A percentile compares a stretch with the other conserved stretches of the same genome.
These are phyloP conservation scores for Pygoscelis adeliae DNA, from an alignment of 2,113 vertebrate species.

Conservation along the genomic window DNA sequence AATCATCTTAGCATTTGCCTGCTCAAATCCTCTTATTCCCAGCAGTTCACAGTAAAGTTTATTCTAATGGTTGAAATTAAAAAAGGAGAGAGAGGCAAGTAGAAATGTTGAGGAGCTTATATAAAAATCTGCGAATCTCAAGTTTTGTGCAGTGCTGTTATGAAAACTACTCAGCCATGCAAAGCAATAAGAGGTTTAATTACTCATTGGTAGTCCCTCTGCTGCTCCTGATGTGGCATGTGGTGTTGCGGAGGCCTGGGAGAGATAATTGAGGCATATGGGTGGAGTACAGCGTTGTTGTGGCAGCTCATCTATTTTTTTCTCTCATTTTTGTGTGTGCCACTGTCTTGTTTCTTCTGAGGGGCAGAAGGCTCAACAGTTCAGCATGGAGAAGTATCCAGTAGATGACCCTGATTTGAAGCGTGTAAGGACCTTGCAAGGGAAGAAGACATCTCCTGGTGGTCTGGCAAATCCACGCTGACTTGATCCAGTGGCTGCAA, in stretches of 20 bases:
- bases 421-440: not conserved
- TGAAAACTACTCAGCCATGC: conserved; percentile 48
- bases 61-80: conserved; percentile 55
- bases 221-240: conserved; percentile 31
- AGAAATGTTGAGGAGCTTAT: conserved; percentile 49
- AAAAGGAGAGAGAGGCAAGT: conserved; percentile 55
- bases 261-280: conserved; percentile 65
- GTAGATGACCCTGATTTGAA: not conserved
- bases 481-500: rapidly evolving
- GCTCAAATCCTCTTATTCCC: conserved; percentile 29
- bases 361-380: not conserved
- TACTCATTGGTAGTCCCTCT: conserved; percentile 19
- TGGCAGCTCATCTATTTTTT: conserved; percentile 20
- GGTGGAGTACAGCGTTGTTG: not conserved
- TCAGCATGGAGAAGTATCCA: not conserved
- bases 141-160: conserved; percentile 37
- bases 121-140: conserved; percentile 43
- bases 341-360: not conserved
- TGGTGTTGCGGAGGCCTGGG: conserved; percentile 49
- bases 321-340: not conserved
- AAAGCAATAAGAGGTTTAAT: conserved; percentile 44
- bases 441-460: not conserved
- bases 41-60: conserved; percentile 57
- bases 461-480: not conserved
- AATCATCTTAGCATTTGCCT: conserved; percentile 62